Base-by-base conservation (phyloP, 2,888 invertebrate genomes). In the Auanema freiburgensis region DNA sequence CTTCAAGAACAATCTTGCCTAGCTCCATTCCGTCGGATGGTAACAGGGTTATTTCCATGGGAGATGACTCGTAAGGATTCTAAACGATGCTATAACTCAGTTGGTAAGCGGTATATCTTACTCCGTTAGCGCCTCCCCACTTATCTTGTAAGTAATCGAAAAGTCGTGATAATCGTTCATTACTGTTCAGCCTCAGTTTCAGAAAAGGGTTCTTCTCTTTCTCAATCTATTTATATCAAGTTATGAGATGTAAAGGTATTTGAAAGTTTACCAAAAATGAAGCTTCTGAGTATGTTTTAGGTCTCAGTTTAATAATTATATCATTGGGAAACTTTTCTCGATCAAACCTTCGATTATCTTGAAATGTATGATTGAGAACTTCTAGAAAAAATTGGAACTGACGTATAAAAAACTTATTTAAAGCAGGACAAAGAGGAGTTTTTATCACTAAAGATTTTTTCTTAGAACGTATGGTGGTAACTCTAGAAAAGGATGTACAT, bases 391-490 rank as follows among this genome's bases (percentile, higher is more conserved):
- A n/a, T n/a, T 21, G 25, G 21, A 18, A 69, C 70, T 64, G 42
- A 74, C 76, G 65, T 23, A 69, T 65, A 56, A 79, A 79, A 58
- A 70, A 79, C 55, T 72, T 72, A 14, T 69, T 60, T 4, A 79
- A 66, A 14, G 74, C 66, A 4, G 72, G 72, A 59, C 79, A 79
- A 8, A 63, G 61, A 6, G 79, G 79, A 10, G 79, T 79, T 52
- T 63, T 66, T 24, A 78, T 67, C 16, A 68, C 55, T 12, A 77
- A 58, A n/a, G 62, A 51, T 59, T 70, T 69, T 49, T 74, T 77
- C 24, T 70, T 72, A 14, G 65, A 14, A 21, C 65, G 53, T 6
- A 72, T 67, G 1, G 64, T 67, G 23, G 72, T 69, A 11, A 41
- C 12, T 1, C 67, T 67, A 43, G 43, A 64, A 46, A 44, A 58